Percentiles rank a stretch among this genome's conserved stretches.
Conservation (phyloP, 1,140 invertebrate genomes). For the Papilio helenus region DNA sequence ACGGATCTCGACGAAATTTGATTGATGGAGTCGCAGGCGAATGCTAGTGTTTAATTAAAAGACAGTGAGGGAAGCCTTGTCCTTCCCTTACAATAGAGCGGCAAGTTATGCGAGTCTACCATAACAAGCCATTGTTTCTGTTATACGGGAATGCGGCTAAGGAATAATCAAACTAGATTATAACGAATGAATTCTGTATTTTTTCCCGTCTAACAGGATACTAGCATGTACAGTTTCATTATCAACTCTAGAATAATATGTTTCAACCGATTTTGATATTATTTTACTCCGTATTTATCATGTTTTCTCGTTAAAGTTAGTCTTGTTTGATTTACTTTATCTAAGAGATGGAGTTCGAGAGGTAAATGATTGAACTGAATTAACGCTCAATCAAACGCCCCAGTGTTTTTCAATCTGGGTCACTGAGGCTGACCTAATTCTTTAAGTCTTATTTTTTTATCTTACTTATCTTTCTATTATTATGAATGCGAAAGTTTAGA, state of each 20-base stretch:
- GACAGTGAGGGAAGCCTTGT: not conserved
- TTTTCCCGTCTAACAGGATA: not conserved
- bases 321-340: not conserved
- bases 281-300: too few species aligned
- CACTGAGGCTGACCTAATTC: not conserved
- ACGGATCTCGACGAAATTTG: too few species aligned
- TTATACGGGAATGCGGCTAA: not conserved
- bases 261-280: not conserved
- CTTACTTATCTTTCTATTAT: not conserved
- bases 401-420: not conserved
- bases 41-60: not conserved
- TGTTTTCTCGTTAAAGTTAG: not conserved
- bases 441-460: not conserved
- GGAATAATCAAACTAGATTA: not conserved
- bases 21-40: not conserved
- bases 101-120: not conserved
- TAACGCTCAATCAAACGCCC: not conserved
- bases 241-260: not conserved
- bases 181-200: not conserved
- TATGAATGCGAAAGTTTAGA: not conserved
- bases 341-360: not conserved
- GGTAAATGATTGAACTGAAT: not conserved
- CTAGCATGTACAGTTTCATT: not conserved
- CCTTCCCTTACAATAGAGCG: constrained; percentile 7
- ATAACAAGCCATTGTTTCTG: constrained; percentile 17